These are phyloP conservation scores for Dolichomitus sp. DNA, from an alignment of 2,888 invertebrate genomes.

Conservation along the genomic window DNA sequence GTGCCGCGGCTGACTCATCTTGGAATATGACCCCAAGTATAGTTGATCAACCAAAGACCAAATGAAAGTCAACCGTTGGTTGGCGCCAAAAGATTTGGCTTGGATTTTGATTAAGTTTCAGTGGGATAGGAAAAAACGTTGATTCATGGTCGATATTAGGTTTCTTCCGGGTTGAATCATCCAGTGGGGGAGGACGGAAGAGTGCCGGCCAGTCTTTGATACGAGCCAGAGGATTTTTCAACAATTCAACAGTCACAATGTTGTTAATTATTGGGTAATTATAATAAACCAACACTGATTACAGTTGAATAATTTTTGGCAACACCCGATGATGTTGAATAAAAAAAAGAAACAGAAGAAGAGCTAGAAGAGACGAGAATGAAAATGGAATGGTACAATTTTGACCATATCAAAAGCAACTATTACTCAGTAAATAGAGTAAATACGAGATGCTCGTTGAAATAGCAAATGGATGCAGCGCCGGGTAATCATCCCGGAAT, in stretches of 20 bases:
- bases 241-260: too few species aligned
- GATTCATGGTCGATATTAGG: neutral
- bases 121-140: neutral
- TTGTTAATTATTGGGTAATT: too few species aligned
- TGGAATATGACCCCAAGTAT: neutral
- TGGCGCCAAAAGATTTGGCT: too few species aligned
- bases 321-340: too few species aligned
- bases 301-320: too few species aligned
- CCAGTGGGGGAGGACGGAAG: too few species aligned
- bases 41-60: neutral
- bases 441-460: neutral
- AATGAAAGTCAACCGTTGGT: neutral
- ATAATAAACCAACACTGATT: too few species aligned
- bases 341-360: too few species aligned
- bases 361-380: too few species aligned
- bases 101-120: too few species aligned
- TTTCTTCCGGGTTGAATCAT: neutral
- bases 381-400: neutral
- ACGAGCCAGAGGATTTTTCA: too few species aligned
- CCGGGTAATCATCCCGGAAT: slow-evolving; percentile 72
- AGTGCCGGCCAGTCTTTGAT: too few species aligned
- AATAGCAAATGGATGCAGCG: slow-evolving; percentile 9
- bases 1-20: neutral
- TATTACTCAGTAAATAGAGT: neutral
- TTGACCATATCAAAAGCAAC: neutral